Conservation (phyloP, 2,113 vertebrate genomes). For the Centropus bengalensis region DNA sequence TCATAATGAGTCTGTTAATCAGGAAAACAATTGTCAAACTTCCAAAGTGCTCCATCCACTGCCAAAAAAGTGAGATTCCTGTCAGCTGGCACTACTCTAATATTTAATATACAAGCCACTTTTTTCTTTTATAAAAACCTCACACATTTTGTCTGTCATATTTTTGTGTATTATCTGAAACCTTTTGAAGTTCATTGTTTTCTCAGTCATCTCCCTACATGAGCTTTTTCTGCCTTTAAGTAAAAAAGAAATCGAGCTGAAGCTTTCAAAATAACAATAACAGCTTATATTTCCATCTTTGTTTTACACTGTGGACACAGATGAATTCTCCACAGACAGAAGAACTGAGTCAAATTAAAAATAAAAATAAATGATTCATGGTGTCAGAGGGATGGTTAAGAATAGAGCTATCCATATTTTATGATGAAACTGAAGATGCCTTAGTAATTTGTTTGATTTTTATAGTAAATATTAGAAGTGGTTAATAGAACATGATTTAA, state of each 20-base stretch:
- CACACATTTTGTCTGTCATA: not conserved
- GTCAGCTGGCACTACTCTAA: not conserved
- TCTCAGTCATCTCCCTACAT: not conserved
- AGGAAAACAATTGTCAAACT: not conserved
- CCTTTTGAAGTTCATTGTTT: not conserved
- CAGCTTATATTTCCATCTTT: not conserved
- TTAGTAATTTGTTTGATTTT: not conserved
- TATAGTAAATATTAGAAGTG: not conserved
- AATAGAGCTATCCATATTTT: not conserved
- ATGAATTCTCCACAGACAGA: not conserved
- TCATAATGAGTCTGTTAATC: not conserved
- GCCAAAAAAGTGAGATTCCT: not conserved
- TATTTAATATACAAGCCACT: not conserved
- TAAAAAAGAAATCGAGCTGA: not conserved
- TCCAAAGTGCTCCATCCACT: not conserved
- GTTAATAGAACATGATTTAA: not conserved
- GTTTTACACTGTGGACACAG: not conserved
- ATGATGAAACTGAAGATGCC: not conserved
- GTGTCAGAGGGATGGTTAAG: not conserved
- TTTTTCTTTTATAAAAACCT: not conserved
- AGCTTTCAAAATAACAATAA: not conserved
- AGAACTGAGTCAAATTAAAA: not conserved
- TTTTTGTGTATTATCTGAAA: not conserved
- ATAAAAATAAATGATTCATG: not conserved
- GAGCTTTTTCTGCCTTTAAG: not conserved